phyloP scores from a whole-genome alignment of 2,113 vertebrate species.

The Phainopepla nitens region DNA sequence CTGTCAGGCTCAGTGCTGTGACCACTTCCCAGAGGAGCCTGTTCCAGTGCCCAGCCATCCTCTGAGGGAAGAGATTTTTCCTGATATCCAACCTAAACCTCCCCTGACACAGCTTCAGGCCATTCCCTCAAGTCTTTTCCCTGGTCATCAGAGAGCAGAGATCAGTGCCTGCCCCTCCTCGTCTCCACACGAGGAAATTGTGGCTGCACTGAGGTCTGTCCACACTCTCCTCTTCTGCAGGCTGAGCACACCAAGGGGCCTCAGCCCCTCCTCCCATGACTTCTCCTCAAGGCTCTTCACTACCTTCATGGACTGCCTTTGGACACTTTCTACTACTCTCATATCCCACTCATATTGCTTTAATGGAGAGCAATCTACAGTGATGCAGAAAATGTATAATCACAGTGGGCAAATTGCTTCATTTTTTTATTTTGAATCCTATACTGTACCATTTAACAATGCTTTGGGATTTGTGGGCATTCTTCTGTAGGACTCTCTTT shows the following conservation, averaged over 20 bases:
- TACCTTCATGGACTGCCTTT: background rate
- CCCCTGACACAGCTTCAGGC: background rate
- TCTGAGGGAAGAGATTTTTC: background rate
- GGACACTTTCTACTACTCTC: background rate
- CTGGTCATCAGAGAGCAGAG: background rate
- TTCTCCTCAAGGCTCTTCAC: background rate
- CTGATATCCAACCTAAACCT: background rate
- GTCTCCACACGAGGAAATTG: accelerated
- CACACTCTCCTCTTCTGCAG: background rate
- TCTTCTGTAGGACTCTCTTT: background rate
- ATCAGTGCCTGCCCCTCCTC: background rate
- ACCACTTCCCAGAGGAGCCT: background rate
- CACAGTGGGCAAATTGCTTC: background rate
- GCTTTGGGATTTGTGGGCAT: background rate
- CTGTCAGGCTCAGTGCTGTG: background rate
- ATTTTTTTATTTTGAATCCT: background rate
- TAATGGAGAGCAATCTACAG: background rate
- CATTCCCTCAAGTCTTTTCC: accelerated
- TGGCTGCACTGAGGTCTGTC: background rate
- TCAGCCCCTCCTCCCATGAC: background rate
- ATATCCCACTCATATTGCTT: background rate
- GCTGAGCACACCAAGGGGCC: background rate
- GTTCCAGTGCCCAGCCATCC: accelerated
- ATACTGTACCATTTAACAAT: background rate
- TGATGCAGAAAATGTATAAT: background rate